A percentile compares a stretch with the other conserved stretches of the same genome.
Evolutionary conservation across 2,797 vertebrate species (phyloP).

Genomic region (Rhincodon typus): DNA sequence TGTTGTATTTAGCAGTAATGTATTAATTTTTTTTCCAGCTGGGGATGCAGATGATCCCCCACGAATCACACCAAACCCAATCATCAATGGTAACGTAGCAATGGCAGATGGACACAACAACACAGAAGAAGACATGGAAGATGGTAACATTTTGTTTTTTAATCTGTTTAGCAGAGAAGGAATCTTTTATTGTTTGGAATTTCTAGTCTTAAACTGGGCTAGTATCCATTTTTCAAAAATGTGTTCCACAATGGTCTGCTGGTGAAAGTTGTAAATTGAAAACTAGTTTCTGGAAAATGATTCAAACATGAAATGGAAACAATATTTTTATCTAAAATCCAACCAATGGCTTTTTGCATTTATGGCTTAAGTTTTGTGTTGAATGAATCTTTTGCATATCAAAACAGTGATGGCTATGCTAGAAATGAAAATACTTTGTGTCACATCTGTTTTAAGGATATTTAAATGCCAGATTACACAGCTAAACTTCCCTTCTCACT

Average conservation of each 20-base stretch:
- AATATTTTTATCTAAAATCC: not conserved
- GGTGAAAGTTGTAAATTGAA: not conserved
- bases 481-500: not conserved
- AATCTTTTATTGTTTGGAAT: conserved; percentile 44
- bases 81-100: conserved; percentile 95
- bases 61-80: conserved; percentile 92
- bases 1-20: not conserved
- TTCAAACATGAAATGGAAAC: not conserved
- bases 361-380: not conserved
- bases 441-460: not conserved
- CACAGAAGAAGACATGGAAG: conserved; percentile 97
- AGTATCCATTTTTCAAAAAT: conserved; percentile 46
- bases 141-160: conserved; percentile 65
- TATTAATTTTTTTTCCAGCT: conserved; percentile 57
- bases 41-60: conserved; percentile 97
- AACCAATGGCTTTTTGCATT: not conserved
- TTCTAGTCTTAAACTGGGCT: conserved; percentile 48
- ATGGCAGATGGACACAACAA: conserved; percentile 95
- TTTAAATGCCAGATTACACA: not conserved
- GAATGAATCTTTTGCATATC: not conserved
- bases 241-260: not conserved
- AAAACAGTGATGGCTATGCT: not conserved
- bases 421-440: not conserved
- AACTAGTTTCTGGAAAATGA: not conserved
- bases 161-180: conserved; percentile 5